These are phyloP conservation scores for Phodopus roborovskii DNA, from an alignment of 2,113 vertebrate genomes.

Conservation along the genomic window DNA sequence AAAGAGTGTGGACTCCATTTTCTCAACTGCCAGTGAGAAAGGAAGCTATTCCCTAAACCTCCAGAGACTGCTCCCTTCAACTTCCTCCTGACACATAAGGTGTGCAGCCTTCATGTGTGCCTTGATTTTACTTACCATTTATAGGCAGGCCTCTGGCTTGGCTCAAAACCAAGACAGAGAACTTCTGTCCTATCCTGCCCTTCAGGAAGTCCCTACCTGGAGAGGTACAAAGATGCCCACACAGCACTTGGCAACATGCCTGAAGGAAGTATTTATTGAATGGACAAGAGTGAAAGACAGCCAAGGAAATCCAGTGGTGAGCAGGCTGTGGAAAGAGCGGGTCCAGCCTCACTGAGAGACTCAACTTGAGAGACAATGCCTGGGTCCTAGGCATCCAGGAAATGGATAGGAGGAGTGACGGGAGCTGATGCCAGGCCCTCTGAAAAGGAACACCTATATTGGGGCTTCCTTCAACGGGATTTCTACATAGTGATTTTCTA, in stretches of 20 bases:
- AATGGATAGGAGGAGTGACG: background rate
- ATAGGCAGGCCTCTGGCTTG: background rate
- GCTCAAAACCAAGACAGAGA: background rate
- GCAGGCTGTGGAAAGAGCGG: background rate
- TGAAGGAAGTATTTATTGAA: background rate
- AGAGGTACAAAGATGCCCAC: background rate
- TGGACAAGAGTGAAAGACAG: background rate
- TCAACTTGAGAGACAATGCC: background rate
- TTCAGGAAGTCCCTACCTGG: background rate
- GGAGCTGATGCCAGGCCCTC: background rate
- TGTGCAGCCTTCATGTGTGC: background rate
- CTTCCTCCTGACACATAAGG: background rate
- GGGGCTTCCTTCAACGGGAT: background rate
- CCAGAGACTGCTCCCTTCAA: background rate
- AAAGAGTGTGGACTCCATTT: background rate
- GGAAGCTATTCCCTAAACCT: background rate
- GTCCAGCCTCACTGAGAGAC: background rate
- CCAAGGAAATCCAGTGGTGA: background rate
- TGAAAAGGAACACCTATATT: background rate
- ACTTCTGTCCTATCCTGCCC: background rate
- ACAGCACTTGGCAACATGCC: background rate
- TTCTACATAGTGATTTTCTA: background rate
- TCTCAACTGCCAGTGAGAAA: background rate
- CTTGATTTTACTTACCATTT: background rate
- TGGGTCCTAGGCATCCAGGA: background rate